These are phyloP conservation scores for Oncorhynchus nerka DNA, from an alignment of 2,113 vertebrate species.

Conservation along the genomic window DNA sequence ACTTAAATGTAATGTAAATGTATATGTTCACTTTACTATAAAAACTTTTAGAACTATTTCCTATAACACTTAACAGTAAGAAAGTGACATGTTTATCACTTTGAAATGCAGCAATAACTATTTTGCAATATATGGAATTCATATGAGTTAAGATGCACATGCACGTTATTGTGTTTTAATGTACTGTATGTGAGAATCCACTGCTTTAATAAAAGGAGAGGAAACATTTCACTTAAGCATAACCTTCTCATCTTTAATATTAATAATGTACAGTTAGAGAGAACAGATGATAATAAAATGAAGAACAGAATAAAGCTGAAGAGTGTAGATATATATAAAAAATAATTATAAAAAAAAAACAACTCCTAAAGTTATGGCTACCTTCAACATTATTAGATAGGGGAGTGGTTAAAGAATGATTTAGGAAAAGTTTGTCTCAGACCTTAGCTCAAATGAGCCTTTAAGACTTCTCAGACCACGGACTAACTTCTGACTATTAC, in stretches of 20 bases:
- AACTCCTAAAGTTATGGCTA: conserved; percentile 27
- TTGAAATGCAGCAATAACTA: no score
- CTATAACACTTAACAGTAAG: not conserved
- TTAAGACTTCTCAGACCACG: conserved; percentile 25
- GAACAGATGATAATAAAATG: conserved; percentile 56
- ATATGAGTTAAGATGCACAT: no score
- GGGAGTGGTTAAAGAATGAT: conserved; percentile 17
- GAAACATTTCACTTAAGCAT: conserved; percentile 38
- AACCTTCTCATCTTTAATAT: conserved; percentile 73
- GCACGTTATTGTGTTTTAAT: not conserved
- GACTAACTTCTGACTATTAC: no score
- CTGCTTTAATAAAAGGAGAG: not conserved
- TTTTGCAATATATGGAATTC: no score
- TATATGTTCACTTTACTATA: not conserved
- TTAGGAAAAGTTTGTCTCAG: not conserved
- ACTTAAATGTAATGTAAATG: no score
- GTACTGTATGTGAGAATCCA: not conserved
- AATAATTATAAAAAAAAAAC: conserved; percentile 34
- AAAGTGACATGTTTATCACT: no score
- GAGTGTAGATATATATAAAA: conserved; percentile 59
- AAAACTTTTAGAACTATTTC: not conserved
- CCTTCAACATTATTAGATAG: conserved; percentile 8
- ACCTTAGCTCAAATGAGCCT: conserved; percentile 6
- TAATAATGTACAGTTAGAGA: conserved; percentile 74
- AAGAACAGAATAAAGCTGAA: conserved; percentile 53